Evolutionary conservation across 2,113 vertebrate species (phyloP).

Genomic region (Apistogramma diplotaenia): DNA sequence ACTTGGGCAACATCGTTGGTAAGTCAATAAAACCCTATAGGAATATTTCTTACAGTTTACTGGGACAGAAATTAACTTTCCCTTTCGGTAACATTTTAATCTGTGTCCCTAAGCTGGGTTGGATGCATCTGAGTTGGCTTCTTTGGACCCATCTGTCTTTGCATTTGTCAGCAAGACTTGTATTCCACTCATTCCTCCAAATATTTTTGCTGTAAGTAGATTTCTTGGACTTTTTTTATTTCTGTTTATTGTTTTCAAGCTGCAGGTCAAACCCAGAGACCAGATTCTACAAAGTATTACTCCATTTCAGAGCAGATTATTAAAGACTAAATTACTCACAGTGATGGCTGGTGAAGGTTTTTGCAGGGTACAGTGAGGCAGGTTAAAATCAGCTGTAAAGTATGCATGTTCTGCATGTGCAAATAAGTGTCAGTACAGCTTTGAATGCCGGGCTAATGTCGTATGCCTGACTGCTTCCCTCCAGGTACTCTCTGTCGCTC

Average conservation of each 20-base stretch:
- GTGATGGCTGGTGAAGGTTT: not conserved
- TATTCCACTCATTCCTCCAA: conserved; percentile 59
- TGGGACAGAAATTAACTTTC: not conserved
- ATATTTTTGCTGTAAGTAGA: conserved; percentile 64
- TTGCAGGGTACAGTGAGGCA: too few species aligned
- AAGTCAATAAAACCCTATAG: not conserved
- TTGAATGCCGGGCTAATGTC: not conserved
- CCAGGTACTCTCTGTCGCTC: conserved; percentile 61
- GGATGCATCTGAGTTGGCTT: conserved; percentile 39
- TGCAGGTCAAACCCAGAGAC: not conserved
- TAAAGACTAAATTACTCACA: not conserved
- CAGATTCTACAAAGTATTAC: not conserved
- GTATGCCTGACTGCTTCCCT: not conserved
- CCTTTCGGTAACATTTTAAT: not conserved
- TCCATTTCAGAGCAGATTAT: not conserved
- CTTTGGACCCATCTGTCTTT: conserved; percentile 49
- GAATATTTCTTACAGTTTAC: not conserved
- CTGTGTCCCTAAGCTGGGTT: conserved; percentile 59
- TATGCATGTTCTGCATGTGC: not conserved
- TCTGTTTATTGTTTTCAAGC: not conserved
- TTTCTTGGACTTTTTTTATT: not conserved
- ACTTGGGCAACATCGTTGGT: conserved; percentile 69
- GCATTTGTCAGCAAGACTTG: conserved; percentile 40
- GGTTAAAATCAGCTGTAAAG: too few species aligned
- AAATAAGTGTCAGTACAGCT: not conserved